Evolutionary conservation across 2,888 invertebrate species (phyloP), one percentile per base, ranked within the genome.

Genomic region (Cephus pygmeus): DNA sequence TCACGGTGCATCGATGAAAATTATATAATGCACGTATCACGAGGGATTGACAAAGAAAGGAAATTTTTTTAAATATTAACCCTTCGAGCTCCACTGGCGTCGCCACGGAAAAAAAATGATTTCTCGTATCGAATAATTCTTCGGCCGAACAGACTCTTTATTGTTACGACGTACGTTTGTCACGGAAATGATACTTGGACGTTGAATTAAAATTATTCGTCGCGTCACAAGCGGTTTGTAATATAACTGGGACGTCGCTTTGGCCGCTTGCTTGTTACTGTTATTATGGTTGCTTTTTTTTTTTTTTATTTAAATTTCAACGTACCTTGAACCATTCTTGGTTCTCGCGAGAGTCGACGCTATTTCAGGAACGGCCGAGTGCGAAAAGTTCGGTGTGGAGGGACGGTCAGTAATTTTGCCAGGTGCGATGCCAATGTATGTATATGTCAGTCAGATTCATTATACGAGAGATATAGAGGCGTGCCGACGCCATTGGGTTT

Each of bases 401-500:
- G 40, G 15, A 40, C 23, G 56, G 56, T 9, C 15, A 9, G 56
- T 15, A 9, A 56, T 56, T 56, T 85, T 83, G 87, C 87, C 86
- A 85, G 84, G 79, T 83, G 85, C 85, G 85, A 88, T 87, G 23
- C 23, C 23, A 23, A 56, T 56, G 0, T 23, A 56, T 40, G 15
- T 40, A 15, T 36, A 36, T 15, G 12, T 9, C 56, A 6, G 56
- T 23, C 56, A 9, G 6, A 56, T 23, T 56, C 23, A 9, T 56
- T 56, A 23, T 56, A 56, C 2, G 56, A 23, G 56, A 23, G 23
- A 56, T 15, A 23, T 23, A 56, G 40, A 40, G 56, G 9, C 23
- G 56, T 79, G 80, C 76, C 83, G 83, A 85, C 87, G 87, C 85
- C 87, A 86, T 85, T 88, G 87, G 84, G 79, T 84, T 87, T 86